Percentiles rank a stretch among this genome's conserved stretches.
Conservation (phyloP, 2,888 invertebrate species). For the Furcula furcula region DNA sequence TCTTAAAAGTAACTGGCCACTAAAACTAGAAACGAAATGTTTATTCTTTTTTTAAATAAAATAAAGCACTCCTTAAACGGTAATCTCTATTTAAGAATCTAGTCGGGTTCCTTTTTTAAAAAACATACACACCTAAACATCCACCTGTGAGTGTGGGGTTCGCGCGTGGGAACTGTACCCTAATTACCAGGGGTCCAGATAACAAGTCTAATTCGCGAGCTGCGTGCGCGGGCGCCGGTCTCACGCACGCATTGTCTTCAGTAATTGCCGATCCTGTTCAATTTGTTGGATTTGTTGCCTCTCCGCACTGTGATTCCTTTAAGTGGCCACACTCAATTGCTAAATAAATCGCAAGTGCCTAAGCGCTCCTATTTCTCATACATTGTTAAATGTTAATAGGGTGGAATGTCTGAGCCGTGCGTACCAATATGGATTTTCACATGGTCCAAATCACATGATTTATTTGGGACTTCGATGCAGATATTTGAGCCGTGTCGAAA, state of each 20-base stretch:
- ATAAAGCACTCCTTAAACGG: neutral
- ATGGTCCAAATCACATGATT: neutral
- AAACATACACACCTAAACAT: conserved; percentile 19
- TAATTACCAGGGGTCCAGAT: conserved; percentile 72
- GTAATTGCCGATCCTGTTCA: conserved; percentile 81
- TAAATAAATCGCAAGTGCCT: conserved; percentile 68
- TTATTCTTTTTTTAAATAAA: neutral
- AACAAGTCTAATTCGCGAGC: conserved; percentile 79
- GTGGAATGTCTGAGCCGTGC: conserved; percentile 21
- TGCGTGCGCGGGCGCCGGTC: conserved; percentile 73
- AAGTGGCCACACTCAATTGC: conserved; percentile 78
- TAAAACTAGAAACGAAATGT: neutral
- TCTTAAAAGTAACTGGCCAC: neutral
- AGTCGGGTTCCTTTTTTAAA: conserved; percentile 1
- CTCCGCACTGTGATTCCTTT: conserved; percentile 77
- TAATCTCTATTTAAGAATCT: neutral
- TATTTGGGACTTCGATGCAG: neutral
- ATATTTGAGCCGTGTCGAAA: neutral
- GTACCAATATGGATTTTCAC: neutral
- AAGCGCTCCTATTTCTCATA: conserved; percentile 40
- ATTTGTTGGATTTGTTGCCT: conserved; percentile 79
- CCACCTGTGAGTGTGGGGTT: conserved; percentile 48
- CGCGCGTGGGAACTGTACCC: conserved; percentile 72
- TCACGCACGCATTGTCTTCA: conserved; percentile 81
- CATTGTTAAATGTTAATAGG: conserved; percentile 37